Percentiles rank a stretch among this genome's conserved stretches.
Conservation (phyloP, 2,888 invertebrate species). For the Eremobia ochroleuca region DNA sequence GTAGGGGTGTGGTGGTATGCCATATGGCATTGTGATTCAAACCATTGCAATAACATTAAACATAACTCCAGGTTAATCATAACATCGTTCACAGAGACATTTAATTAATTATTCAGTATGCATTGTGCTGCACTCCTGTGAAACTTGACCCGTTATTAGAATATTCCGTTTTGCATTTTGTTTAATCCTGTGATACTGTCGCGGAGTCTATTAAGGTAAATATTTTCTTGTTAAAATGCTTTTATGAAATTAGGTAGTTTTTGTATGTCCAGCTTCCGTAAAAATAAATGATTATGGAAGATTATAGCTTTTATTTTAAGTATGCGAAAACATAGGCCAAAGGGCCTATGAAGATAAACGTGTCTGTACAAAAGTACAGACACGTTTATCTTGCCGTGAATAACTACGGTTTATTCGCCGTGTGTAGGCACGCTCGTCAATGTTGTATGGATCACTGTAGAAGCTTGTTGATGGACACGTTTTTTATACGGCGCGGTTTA, state of each 20-base stretch:
- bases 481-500: too few relatives aligned
- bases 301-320: not conserved
- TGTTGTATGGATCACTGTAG: too few relatives aligned
- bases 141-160: constrained; percentile 9
- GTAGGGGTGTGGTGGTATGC: constrained; percentile 14
- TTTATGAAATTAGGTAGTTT: constrained; percentile 10
- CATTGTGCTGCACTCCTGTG: constrained; percentile 15
- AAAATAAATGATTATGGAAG: not conserved
- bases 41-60: constrained; percentile 58
- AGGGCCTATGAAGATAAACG: too few relatives aligned
- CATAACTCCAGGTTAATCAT: constrained; percentile 40
- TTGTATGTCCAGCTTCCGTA: not conserved
- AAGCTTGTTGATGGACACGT: too few relatives aligned
- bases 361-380: too few relatives aligned
- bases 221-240: constrained; percentile 25
- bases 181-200: constrained; percentile 3
- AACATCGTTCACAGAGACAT: constrained; percentile 24
- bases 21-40: constrained; percentile 44
- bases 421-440: too few relatives aligned
- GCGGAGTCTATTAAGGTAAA: constrained; percentile 28
- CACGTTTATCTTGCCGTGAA: too few relatives aligned
- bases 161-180: constrained; percentile 24
- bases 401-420: too few relatives aligned
- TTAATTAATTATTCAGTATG: constrained; percentile 30
- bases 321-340: not conserved